Conservation (phyloP, 2,888 invertebrate species). For the Cheilosia pagana region DNA sequence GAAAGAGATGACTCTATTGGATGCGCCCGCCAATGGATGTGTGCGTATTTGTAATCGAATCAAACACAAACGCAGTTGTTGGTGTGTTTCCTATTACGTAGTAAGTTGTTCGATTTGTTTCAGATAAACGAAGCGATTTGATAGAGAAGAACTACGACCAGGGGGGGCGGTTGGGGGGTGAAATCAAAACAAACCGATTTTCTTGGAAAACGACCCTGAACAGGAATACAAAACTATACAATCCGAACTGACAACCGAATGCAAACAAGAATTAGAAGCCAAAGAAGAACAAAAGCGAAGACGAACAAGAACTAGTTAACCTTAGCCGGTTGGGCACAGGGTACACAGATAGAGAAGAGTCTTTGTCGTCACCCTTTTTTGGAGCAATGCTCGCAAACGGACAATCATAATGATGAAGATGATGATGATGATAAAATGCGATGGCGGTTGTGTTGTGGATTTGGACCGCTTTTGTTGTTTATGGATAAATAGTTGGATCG, state of each 20-base stretch:
- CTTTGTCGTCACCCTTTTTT: slow-evolving; percentile 34
- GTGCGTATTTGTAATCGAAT: slow-evolving; percentile 3
- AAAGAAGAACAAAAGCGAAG: slow-evolving; percentile 18
- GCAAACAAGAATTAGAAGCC: slow-evolving; percentile 31
- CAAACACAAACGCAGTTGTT: slow-evolving; percentile 19
- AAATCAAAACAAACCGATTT: slow-evolving; percentile 28
- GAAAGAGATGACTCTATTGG: slow-evolving; percentile 66
- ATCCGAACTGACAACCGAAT: too few relatives aligned
- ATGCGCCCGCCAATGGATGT: background rate
- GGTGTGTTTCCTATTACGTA: slow-evolving; percentile 37
- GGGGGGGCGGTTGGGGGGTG: background rate
- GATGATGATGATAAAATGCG: slow-evolving; percentile 5
- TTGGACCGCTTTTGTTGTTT: slow-evolving; percentile 34
- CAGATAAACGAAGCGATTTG: slow-evolving; percentile 33
- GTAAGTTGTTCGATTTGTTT: slow-evolving; percentile 56
- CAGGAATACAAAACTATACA: background rate
- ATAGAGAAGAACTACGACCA: slow-evolving; percentile 16
- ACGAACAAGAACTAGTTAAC: slow-evolving; percentile 3
- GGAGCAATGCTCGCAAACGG: slow-evolving; percentile 17
- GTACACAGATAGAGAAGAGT: background rate
- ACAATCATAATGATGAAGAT: background rate
- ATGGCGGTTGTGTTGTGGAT: background rate
- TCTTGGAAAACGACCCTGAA: slow-evolving; percentile 39
- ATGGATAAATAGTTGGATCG: background rate
- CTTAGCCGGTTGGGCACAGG: background rate